Conservation (phyloP, 1,140 invertebrate species). For the Papilio dardanus region DNA sequence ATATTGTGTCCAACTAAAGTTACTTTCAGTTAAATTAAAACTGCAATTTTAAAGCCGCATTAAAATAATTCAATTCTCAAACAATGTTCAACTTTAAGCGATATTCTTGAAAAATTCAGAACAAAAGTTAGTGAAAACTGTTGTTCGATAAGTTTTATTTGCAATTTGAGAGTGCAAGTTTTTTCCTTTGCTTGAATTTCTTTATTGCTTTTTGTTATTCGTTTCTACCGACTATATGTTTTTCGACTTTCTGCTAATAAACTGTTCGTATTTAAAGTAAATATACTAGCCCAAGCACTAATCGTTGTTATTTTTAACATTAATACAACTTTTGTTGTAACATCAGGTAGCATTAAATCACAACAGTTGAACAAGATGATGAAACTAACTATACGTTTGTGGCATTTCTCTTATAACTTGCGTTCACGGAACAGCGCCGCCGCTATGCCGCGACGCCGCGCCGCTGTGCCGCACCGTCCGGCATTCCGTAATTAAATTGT, state of each 20-base stretch:
- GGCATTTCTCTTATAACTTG: constrained; percentile 2
- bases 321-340: too few relatives aligned
- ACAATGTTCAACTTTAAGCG: not conserved
- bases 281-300: too few relatives aligned
- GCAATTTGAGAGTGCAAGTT: not conserved
- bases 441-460: not conserved
- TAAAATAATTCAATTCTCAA: not conserved
- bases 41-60: too few relatives aligned
- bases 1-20: too few relatives aligned
- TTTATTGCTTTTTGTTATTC: not conserved
- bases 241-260: too few relatives aligned
- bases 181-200: not conserved
- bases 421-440: constrained; percentile 23
- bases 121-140: constrained; percentile 8
- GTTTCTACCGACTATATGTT: not conserved
- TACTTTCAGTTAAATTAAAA: too few relatives aligned
- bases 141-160: not conserved
- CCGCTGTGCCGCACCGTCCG: constrained; percentile 36
- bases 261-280: not conserved
- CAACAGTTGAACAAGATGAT: not conserved
- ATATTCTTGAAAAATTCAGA: not conserved
- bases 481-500: constrained; percentile 69
- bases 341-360: too few relatives aligned
- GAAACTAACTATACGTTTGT: not conserved
- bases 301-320: too few relatives aligned